These are phyloP conservation scores for Cherax destructor DNA, from an alignment of 1,140 invertebrate species.

Conservation along the genomic window DNA sequence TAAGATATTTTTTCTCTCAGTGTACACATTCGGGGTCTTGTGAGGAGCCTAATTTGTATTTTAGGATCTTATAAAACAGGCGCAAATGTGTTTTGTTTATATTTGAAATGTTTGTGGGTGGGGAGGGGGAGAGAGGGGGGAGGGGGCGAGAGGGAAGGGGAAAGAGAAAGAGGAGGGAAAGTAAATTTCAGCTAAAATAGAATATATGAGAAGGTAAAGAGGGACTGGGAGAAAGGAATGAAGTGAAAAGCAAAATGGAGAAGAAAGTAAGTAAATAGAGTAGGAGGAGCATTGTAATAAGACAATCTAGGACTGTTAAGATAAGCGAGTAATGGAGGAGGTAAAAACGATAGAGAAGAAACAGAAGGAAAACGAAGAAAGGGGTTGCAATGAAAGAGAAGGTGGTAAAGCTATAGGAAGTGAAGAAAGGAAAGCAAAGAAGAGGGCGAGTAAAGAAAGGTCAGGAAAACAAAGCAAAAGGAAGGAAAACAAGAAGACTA, in stretches of 20 bases:
- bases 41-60: no score
- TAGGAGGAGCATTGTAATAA: background rate
- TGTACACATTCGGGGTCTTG: background rate
- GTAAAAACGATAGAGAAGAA: background rate
- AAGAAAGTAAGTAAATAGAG: background rate
- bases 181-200: background rate
- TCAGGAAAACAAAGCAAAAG: background rate
- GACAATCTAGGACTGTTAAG: background rate
- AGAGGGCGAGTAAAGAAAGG: conserved; percentile 1
- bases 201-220: background rate
- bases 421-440: conserved; percentile 10
- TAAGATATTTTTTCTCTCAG: background rate
- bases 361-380: background rate
- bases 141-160: no score
- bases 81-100: no score
- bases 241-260: background rate
- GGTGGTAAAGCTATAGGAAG: background rate
- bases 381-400: background rate
- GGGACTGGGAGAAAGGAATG: background rate
- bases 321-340: background rate
- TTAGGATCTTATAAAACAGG: no score
- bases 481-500: background rate
- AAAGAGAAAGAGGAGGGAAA: background rate
- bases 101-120: no score
- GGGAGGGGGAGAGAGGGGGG: background rate